Percentiles rank a stretch among this genome's conserved stretches.
Evolutionary conservation across 2,888 invertebrate species (phyloP).

Genomic region (Caenorhabditis wallacei): DNA sequence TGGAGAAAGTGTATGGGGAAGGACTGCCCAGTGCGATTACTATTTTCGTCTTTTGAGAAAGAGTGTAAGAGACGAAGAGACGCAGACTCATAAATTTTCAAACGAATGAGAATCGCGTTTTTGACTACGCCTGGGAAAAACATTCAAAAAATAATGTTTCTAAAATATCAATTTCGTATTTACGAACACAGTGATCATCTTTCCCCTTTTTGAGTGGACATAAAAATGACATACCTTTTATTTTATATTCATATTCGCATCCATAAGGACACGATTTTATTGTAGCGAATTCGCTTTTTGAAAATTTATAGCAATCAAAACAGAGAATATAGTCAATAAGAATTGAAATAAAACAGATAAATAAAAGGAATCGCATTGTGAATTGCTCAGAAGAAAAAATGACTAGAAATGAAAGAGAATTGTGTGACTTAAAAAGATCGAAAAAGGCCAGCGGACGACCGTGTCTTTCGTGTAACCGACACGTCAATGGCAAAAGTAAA

Average conservation of each 20-base stretch:
- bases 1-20: neutral
- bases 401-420: slow-evolving; percentile 5
- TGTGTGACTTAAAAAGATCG: slow-evolving; percentile 28
- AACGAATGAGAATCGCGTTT: neutral
- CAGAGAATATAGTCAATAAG: slow-evolving; percentile 17
- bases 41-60: slow-evolving; percentile 13
- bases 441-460: slow-evolving; percentile 52
- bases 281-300: slow-evolving; percentile 40
- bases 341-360: slow-evolving; percentile 13
- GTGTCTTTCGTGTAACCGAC: slow-evolving; percentile 50
- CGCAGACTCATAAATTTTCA: neutral
- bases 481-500: slow-evolving; percentile 57
- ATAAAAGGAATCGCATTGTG: slow-evolving; percentile 10
- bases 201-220: too few species aligned
- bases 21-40: neutral
- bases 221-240: slow-evolving; percentile 39
- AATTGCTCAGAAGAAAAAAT: neutral
- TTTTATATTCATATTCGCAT: slow-evolving; percentile 44
- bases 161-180: too few species aligned
- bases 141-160: too few species aligned
- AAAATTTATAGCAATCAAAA: slow-evolving; percentile 47
- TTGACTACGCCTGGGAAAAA: neutral
- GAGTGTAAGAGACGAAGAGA: neutral
- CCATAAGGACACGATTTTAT: slow-evolving; percentile 42
- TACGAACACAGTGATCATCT: too few species aligned